Percentiles rank a stretch among this genome's conserved stretches.
phyloP scores from a whole-genome alignment of 1,140 invertebrate species.

The Lysiphlebus fabarum region DNA sequence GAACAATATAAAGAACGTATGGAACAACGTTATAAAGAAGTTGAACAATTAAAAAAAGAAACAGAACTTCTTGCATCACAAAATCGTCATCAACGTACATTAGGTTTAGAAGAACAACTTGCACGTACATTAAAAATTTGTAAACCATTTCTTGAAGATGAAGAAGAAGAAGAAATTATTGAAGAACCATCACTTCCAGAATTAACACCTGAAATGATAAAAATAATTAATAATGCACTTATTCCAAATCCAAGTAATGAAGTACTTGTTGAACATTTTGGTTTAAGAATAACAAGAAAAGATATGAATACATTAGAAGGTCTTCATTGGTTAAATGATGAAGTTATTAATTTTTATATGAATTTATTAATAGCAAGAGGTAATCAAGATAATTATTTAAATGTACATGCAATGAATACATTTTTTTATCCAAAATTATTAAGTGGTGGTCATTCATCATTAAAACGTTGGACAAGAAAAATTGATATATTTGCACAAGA shows the following conservation, averaged over 20 bases:
- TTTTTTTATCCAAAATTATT: constrained; percentile 91
- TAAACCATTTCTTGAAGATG: constrained; percentile 43
- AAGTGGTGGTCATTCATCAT: constrained; percentile 66
- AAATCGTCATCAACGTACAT: constrained; percentile 42
- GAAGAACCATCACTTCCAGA: constrained; percentile 39
- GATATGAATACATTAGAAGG: constrained; percentile 82
- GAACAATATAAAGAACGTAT: constrained; percentile 40
- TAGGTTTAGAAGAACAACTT: constrained; percentile 41
- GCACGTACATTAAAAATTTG: constrained; percentile 38
- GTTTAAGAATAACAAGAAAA: constrained; percentile 58
- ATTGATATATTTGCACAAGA: constrained; percentile 85
- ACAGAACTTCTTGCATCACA: constrained; percentile 37
- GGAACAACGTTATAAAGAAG: constrained; percentile 36
- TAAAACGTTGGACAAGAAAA: constrained; percentile 87
- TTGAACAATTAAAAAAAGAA: constrained; percentile 38
- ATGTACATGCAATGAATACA: constrained; percentile 86
- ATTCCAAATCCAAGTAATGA: constrained; percentile 46
- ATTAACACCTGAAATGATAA: constrained; percentile 43
- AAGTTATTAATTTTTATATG: constrained; percentile 95
- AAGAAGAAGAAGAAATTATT: constrained; percentile 30
- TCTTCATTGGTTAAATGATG: constrained; percentile 93
- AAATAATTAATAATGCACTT: constrained; percentile 53
- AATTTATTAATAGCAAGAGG: constrained; percentile 76
- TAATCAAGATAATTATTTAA: constrained; percentile 62
- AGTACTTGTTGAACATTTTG: constrained; percentile 59